Conservation (phyloP, 2,888 invertebrate genomes). For the Ariolimax columbianus region DNA sequence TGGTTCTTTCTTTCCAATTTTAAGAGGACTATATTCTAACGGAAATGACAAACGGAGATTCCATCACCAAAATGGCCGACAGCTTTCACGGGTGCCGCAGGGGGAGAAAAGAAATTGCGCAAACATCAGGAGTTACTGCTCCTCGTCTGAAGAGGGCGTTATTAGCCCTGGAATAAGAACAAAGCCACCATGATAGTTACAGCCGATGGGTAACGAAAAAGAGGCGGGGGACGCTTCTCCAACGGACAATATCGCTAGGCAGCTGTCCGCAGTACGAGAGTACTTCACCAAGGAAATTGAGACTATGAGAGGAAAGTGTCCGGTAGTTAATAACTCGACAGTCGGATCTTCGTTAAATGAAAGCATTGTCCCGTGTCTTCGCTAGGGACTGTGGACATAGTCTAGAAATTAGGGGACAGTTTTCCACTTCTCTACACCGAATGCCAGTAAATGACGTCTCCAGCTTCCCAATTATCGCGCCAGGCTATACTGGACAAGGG, state of each 20-base stretch:
- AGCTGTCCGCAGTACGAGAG: conserved; percentile 9
- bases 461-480: conserved; percentile 23
- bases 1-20: no score
- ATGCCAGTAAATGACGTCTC: conserved; percentile 33
- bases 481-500: neutral
- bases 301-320: neutral
- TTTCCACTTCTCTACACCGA: conserved; percentile 30
- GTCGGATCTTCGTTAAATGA: conserved; percentile 17
- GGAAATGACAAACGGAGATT: neutral
- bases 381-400: conserved; percentile 6
- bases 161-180: neutral
- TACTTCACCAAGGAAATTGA: conserved; percentile 20
- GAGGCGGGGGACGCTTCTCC: neutral
- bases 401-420: conserved; percentile 5
- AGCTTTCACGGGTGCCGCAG: neutral
- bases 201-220: neutral
- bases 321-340: conserved; percentile 14
- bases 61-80: neutral
- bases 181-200: neutral
- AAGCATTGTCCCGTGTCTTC: neutral
- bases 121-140: conserved; percentile 15
- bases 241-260: neutral
- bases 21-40: no score
- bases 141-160: neutral
- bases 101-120: neutral